A percentile compares a stretch with the other conserved stretches of the same genome.
Evolutionary conservation across 2,888 invertebrate genomes (phyloP).

Genomic region (Biston stratarius): DNA sequence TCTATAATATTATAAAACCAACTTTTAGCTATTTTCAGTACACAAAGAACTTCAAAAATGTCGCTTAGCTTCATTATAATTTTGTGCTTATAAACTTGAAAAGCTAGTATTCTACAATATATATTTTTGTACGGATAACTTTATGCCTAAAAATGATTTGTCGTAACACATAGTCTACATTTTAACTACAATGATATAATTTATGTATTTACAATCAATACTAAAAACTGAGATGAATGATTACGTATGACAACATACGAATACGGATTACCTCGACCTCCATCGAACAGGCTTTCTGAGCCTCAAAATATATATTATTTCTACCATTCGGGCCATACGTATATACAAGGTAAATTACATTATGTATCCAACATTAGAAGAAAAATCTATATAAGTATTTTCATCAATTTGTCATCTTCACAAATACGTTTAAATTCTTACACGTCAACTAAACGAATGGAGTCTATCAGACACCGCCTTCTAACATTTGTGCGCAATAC

Average conservation of each 20-base stretch:
- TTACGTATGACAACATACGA: slow-evolving; percentile 78
- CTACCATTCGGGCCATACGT: slow-evolving; percentile 81
- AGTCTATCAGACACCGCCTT: slow-evolving; percentile 74
- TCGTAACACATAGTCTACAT: slow-evolving; percentile 70
- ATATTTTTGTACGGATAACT: neutral
- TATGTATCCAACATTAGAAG: slow-evolving; percentile 75
- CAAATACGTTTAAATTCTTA: slow-evolving; percentile 60
- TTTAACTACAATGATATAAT: slow-evolving; percentile 65
- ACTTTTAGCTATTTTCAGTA: no score
- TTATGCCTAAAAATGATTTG: slow-evolving; percentile 56
- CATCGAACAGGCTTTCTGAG: slow-evolving; percentile 62
- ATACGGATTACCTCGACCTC: slow-evolving; percentile 60
- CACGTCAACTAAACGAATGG: slow-evolving; percentile 65
- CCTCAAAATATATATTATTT: slow-evolving; percentile 75
- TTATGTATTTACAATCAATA: slow-evolving; percentile 81
- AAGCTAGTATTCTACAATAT: neutral
- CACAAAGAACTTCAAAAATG: no score
- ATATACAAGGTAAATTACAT: slow-evolving; percentile 83
- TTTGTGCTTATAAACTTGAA: no score
- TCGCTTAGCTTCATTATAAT: no score
- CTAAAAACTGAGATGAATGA: slow-evolving; percentile 69
- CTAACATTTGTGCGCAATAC: slow-evolving; percentile 72
- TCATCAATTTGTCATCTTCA: slow-evolving; percentile 59
- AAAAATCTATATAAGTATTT: slow-evolving; percentile 63
- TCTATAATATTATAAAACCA: no score